These are phyloP conservation scores for Euglossa dilemma DNA, from an alignment of 1,140 invertebrate genomes.

Conservation along the genomic window DNA sequence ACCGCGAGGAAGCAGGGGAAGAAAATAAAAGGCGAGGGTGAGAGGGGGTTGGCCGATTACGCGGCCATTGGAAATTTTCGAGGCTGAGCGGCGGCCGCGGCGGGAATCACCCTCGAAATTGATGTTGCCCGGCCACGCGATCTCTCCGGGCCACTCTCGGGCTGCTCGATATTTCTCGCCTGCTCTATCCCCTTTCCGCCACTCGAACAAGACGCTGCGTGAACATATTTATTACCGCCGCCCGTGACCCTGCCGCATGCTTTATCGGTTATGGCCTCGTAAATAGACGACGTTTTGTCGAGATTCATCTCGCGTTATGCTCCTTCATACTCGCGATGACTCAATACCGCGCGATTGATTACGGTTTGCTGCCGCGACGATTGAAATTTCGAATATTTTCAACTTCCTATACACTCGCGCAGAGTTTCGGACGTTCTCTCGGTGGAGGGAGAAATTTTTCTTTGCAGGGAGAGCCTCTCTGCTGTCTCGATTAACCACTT, in stretches of 20 bases:
- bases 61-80: slow-evolving; percentile 60
- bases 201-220: slow-evolving; percentile 6
- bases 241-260: slow-evolving; percentile 3
- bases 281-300: slow-evolving; percentile 19
- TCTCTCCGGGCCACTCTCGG: slow-evolving; percentile 34
- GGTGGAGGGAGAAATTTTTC: too few relatives aligned
- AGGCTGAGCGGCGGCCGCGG: neutral
- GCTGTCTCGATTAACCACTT: too few relatives aligned
- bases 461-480: too few relatives aligned
- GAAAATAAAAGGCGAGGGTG: slow-evolving; percentile 1
- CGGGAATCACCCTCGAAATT: slow-evolving; percentile 60
- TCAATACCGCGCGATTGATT: slow-evolving; percentile 7
- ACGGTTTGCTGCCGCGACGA: neutral
- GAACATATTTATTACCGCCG: slow-evolving; percentile 23
- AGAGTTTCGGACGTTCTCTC: too few relatives aligned
- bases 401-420: too few relatives aligned
- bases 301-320: slow-evolving; percentile 12
- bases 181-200: slow-evolving; percentile 10
- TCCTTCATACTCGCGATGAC: neutral
- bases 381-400: neutral
- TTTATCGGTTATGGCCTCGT: slow-evolving; percentile 16
- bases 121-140: slow-evolving; percentile 58
- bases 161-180: slow-evolving; percentile 53
- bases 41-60: slow-evolving; percentile 60
- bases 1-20: slow-evolving; percentile 43